Base-by-base conservation (phyloP, 2,888 invertebrate species). In the Caenorhabditis sp. region DNA sequence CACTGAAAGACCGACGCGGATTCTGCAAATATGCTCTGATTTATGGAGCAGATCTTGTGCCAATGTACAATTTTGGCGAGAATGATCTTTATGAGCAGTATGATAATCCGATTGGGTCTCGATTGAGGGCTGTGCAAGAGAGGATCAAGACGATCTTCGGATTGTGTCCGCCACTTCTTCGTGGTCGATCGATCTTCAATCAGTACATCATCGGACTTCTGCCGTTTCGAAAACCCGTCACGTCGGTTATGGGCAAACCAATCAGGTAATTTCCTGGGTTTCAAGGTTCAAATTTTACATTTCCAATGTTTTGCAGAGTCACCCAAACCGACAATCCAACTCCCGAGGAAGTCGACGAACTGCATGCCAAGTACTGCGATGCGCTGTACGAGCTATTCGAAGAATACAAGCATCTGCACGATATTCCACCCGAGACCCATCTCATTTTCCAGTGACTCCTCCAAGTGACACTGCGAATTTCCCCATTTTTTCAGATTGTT, bases 191-290 rank as follows among this genome's bases (percentile, higher is more conserved):
- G 4, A 93, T 97, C 78, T 96, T 98, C 91, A 87, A 82, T 37
- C 97, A 97, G 92, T 97, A 97, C 91, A 94, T 94, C 0, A 95
- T 95, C 91, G 98, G 97, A 0, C 92, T 96, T 6, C 92, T 98
- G 65, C 97, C 98, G 0, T 80, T 61, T 65, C 71, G 86, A 47
- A 77, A 93, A 80, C 95, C 95, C 0, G 94, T 98, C 51, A 94
- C 95, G 20, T 95, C 96, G 88, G 96, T 98, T 55, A 65, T 88
- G 2, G 88, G 88, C 20, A 80, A 67, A 20, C 87, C 88, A 0
- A 88, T 87, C 44, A 50, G 78, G 81, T 86, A 60, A 55, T 6
- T 50, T 62, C 55, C 35, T 24, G 1, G 58, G 9, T 40, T 50
- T 24, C 24, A 20, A 28, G 22, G 6, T 15, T 37, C 18, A 11